phyloP scores from a whole-genome alignment of 2,113 vertebrate species.

The Leptodactylus fuscus region DNA sequence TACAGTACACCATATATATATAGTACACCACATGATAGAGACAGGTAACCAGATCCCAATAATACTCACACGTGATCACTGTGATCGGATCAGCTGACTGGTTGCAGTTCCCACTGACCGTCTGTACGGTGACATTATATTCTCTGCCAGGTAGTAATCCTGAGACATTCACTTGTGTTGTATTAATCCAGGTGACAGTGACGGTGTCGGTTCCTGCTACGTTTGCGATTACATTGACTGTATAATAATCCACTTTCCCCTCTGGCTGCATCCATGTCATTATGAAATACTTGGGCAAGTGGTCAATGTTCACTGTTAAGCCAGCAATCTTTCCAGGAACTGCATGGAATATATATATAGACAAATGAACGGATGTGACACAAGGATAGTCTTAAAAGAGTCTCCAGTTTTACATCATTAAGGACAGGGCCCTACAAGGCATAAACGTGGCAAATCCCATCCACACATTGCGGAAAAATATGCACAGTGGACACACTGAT shows the following conservation, averaged over 20 bases:
- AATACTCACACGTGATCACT: constrained; percentile 24
- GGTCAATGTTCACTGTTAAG: background rate
- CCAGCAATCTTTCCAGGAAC: background rate
- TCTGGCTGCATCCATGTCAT: background rate
- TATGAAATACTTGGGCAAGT: background rate
- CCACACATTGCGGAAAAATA: too few relatives aligned
- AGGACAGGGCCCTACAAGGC: too few relatives aligned
- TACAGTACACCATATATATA: background rate
- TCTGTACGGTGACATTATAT: background rate
- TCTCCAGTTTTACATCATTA: too few relatives aligned
- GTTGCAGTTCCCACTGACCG: background rate
- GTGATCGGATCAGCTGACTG: background rate
- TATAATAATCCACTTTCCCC: constrained; percentile 27
- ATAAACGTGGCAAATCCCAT: too few relatives aligned
- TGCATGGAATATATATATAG: too few relatives aligned
- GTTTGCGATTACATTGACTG: constrained; percentile 12
- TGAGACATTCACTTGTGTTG: background rate
- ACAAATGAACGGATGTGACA: too few relatives aligned
- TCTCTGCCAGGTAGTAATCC: background rate
- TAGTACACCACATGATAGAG: too few relatives aligned
- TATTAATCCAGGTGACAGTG: background rate
- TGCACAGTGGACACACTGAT: too few relatives aligned
- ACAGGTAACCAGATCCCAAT: background rate
- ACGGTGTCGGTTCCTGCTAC: background rate
- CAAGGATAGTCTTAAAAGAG: too few relatives aligned